These are phyloP conservation scores for Drosophila neotestacea DNA, from an alignment of 2,888 invertebrate species.

Conservation along the genomic window DNA sequence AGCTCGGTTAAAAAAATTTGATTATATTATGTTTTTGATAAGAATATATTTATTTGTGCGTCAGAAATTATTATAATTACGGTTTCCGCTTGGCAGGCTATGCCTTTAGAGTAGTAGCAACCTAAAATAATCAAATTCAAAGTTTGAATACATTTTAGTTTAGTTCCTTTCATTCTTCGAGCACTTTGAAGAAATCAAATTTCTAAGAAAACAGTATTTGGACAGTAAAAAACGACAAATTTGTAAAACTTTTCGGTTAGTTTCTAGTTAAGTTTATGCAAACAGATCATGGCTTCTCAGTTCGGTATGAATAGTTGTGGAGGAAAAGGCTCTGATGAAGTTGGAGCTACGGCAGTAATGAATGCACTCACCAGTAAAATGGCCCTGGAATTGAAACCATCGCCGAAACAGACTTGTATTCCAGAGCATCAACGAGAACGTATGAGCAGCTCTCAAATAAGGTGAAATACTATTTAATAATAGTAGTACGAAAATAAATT, in stretches of 20 bases:
- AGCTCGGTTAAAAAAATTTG: no score
- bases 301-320: slow-evolving; percentile 36
- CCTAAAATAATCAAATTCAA: not conserved
- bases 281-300: slow-evolving; percentile 39
- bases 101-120: slow-evolving; percentile 4
- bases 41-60: no score
- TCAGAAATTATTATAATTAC: no score
- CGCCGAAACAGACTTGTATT: slow-evolving; percentile 66
- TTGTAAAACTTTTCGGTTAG: slow-evolving; percentile 24
- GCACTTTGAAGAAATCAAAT: slow-evolving; percentile 31
- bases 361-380: slow-evolving; percentile 37
- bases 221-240: slow-evolving; percentile 29
- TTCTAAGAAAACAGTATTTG: slow-evolving; percentile 42
- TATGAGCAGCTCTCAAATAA: slow-evolving; percentile 47
- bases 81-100: slow-evolving; percentile 24
- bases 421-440: slow-evolving; percentile 54
- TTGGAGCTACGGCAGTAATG: slow-evolving; percentile 15
- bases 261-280: slow-evolving; percentile 4
- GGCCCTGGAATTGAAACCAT: slow-evolving; percentile 58
- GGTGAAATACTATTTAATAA: slow-evolving; percentile 26
- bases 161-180: slow-evolving; percentile 43
- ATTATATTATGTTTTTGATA: no score
- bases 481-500: not conserved
- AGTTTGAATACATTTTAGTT: slow-evolving; percentile 29
- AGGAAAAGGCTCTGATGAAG: slow-evolving; percentile 23